A percentile compares a stretch with the other conserved stretches of the same genome.
Conservation (phyloP, 2,888 invertebrate species). For the Drosophila falleni region DNA sequence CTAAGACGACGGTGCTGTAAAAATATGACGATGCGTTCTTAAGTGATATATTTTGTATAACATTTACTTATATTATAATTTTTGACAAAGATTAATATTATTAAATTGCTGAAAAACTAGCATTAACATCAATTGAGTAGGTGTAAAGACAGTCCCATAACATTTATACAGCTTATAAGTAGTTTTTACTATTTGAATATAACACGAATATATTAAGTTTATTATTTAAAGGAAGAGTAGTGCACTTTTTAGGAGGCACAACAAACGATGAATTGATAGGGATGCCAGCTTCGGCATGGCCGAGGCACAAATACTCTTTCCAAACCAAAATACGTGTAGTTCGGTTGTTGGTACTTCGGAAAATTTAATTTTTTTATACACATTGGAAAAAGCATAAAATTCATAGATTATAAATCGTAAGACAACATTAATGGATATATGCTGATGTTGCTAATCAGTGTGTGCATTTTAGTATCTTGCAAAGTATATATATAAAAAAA, state of each 20-base stretch:
- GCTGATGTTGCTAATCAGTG: constrained; percentile 23
- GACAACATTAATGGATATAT: constrained; percentile 51
- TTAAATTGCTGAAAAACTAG: constrained; percentile 52
- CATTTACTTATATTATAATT: constrained; percentile 33
- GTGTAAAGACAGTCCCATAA: constrained; percentile 58
- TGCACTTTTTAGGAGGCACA: constrained; percentile 34
- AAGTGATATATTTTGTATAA: constrained; percentile 28
- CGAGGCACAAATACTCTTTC: constrained; percentile 40
- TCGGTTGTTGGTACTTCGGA: background rate
- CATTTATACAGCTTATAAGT: constrained; percentile 66
- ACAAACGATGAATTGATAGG: constrained; percentile 12
- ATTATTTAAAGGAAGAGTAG: constrained; percentile 2
- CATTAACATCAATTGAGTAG: constrained; percentile 61
- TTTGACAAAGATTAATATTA: constrained; percentile 33
- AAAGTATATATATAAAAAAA: constrained; percentile 23
- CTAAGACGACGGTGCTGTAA: constrained; percentile 94
- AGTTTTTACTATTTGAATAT: constrained; percentile 39
- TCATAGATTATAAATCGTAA: constrained; percentile 14
- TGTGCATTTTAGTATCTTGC: constrained; percentile 30
- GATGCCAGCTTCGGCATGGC: constrained; percentile 30
- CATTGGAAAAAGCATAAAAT: constrained; percentile 29
- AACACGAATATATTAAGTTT: constrained; percentile 6
- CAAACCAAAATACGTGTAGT: constrained; percentile 23
- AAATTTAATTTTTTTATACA: background rate
- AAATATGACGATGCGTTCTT: constrained; percentile 63